Conservation (phyloP, 2,113 vertebrate species). For the Scomber japonicus region DNA sequence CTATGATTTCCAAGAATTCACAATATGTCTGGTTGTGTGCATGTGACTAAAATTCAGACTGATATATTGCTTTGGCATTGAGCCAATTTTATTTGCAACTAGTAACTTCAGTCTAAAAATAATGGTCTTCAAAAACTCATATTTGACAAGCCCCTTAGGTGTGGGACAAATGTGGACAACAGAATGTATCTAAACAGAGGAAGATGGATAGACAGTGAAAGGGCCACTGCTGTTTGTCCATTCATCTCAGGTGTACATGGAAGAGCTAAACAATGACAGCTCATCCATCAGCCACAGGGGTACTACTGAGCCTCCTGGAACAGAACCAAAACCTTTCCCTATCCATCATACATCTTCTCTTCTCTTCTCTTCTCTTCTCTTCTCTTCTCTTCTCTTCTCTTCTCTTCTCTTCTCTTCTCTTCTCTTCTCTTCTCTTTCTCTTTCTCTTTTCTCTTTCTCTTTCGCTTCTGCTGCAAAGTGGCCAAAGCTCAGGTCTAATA, state of each 20-base stretch:
- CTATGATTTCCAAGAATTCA: neutral
- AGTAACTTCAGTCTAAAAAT: conserved; percentile 52
- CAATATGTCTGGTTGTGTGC: conserved; percentile 13
- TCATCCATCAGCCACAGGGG: conserved; percentile 81
- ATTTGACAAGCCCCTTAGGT: conserved; percentile 29
- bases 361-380: conserved; percentile 24
- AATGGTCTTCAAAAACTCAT: conserved; percentile 39
- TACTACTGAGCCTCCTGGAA: conserved; percentile 77
- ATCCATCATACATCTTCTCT: conserved; percentile 53
- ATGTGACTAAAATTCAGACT: conserved; percentile 2
- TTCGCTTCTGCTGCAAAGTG: neutral
- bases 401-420: conserved; percentile 18
- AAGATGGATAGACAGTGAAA: conserved; percentile 69
- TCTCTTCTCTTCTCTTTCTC: conserved; percentile 13
- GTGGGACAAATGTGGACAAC: conserved; percentile 44
- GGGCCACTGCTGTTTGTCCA: conserved; percentile 79
- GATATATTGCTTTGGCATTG: conserved; percentile 5
- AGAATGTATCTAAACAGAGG: conserved; percentile 64
- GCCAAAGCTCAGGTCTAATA: conserved; percentile 5
- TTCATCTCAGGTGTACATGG: conserved; percentile 77
- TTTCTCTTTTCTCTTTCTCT: neutral
- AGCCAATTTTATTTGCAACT: conserved; percentile 7
- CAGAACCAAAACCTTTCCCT: conserved; percentile 70
- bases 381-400: neutral
- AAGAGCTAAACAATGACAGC: conserved; percentile 77